Base-by-base conservation (phyloP, 2,113 vertebrate species). In the Paralichthys olivaceus region DNA sequence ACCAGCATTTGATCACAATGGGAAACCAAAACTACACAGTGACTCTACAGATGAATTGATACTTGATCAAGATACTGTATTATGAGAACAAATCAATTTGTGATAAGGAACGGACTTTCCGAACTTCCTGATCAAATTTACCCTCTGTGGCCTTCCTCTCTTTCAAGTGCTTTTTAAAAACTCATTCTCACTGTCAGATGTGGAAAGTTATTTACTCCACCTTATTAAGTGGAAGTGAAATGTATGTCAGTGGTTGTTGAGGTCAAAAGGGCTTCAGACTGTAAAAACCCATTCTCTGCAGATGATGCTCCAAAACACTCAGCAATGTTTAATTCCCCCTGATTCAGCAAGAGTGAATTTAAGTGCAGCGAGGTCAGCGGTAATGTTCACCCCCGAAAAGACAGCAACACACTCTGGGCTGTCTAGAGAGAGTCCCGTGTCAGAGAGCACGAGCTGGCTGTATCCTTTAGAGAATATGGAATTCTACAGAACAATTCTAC, bases 271-370 rank as follows among this genome's bases (percentile, higher is more conserved):
- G 74, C 81, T 34, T 80, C 53, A 69, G 40, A 74, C 54, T 72
- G 64, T 69, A 29, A 83, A 82, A 59, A 61, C 72, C 43, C 54
- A 66, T 63, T 79, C 65, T 43, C 60, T 22, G 40, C 34, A 45
- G 77, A 86, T 84, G 83, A 86, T 88, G 73, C 77, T 22, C n/a
- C 19, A 59, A 80, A 87, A 74, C 0, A 25, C 59, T 58, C 58
- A n/a, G 57, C 40, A 67, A 51, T 8, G 12, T 86, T 70, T 72
- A 82, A 73, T 56, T 73, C 59, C 2, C 15, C 58, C 62, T 63
- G 65, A 60, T 58, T 80, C 53, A 74, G 61, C 63, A 73, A n/a
- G 23, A 75, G 55, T 1, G 26, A 43, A 26, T 22, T 29, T 0
- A 8, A 56, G 54, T 55, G 34, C 69, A 62, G 55, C 15, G 14